Base-by-base conservation (phyloP, 1,140 invertebrate genomes). In the Pissodes strobi region DNA sequence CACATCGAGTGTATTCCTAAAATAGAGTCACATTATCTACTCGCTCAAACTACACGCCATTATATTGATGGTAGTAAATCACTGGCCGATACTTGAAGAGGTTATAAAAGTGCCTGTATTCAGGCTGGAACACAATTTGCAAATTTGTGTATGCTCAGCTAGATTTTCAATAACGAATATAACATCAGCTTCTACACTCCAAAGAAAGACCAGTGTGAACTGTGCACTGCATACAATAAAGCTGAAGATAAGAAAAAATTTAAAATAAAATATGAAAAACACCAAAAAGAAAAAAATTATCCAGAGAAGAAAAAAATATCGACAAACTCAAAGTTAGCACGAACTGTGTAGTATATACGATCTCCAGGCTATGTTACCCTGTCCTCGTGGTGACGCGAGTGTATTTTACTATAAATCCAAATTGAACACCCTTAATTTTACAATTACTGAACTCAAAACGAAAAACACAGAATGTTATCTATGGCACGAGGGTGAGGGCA, bases 121-220 rank as follows among this genome's bases (percentile, higher is more conserved):
- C 13, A 49, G 9, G 46, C 46, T n/a, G n/a, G 46, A n/a, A 5
- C 4, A 23, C 25, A n/a, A 23, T 49, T 25, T 23, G 46, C 21
- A 49, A 25, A 49, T n/a, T n/a, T n/a, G n/a, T n/a, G n/a, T n/a
- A n/a, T n/a, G n/a, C n/a, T n/a, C n/a, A n/a, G n/a, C n/a, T n/a
- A n/a, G n/a, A 70, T 72, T 53, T 78, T 76, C 55, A 74, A 76
- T 51, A 69, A 49, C 8, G 53, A 68, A 49, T 78, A 75, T 25
- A 77, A 78, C 64, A 69, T 79, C 48, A 59, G 59, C 62, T 78
- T 77, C 55, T 74, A 71, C 52, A 69, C 67, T 51, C 75, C 76
- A 70, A 80, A 80, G n/a, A n/a, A n/a, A 67, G 76, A 80, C 67
- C 72, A 74, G 49, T 79, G 78, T 51, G 72, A 79, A 52, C 30